These are phyloP conservation scores for Dinothrombium tinctorium DNA, from an alignment of 1,140 invertebrate genomes.

Conservation along the genomic window DNA sequence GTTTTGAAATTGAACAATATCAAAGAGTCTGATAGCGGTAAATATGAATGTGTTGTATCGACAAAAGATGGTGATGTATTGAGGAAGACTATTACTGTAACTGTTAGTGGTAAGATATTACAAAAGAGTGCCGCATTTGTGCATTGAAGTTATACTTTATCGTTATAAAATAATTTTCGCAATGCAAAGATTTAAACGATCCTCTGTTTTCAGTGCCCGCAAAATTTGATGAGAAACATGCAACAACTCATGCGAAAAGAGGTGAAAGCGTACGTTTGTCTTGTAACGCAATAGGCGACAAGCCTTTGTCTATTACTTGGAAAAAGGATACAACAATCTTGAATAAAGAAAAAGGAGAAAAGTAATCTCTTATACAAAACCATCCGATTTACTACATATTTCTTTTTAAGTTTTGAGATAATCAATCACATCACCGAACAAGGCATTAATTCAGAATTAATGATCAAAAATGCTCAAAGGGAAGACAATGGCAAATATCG, in stretches of 20 bases:
- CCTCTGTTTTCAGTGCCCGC: constrained; percentile 44
- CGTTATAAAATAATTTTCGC: too few relatives aligned
- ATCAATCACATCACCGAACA: constrained; percentile 12
- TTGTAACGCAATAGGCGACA: constrained; percentile 86
- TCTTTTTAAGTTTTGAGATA: constrained; percentile 15
- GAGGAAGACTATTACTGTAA: too few relatives aligned
- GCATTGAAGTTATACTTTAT: too few relatives aligned
- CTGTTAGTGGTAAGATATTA: too few relatives aligned
- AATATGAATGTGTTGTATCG: too few relatives aligned
- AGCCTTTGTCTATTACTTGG: constrained; percentile 85
- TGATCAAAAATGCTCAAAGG: constrained; percentile 57
- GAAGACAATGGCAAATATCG: constrained; percentile 69
- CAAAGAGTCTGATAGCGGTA: too few relatives aligned
- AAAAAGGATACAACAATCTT: constrained; percentile 12
- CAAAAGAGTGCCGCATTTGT: too few relatives aligned
- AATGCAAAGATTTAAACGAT: too few relatives aligned
- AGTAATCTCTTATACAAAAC: constrained; percentile 8
- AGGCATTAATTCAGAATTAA: constrained; percentile 27
- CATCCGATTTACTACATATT: neutral
- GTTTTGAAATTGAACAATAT: too few relatives aligned
- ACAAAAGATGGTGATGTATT: too few relatives aligned
- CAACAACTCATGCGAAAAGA: constrained; percentile 62
- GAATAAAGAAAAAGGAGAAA: constrained; percentile 1
- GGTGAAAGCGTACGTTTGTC: constrained; percentile 74
- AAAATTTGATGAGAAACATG: constrained; percentile 72